Evolutionary conservation across 2,797 vertebrate species (phyloP).

Genomic region (Bufotes viridis): DNA sequence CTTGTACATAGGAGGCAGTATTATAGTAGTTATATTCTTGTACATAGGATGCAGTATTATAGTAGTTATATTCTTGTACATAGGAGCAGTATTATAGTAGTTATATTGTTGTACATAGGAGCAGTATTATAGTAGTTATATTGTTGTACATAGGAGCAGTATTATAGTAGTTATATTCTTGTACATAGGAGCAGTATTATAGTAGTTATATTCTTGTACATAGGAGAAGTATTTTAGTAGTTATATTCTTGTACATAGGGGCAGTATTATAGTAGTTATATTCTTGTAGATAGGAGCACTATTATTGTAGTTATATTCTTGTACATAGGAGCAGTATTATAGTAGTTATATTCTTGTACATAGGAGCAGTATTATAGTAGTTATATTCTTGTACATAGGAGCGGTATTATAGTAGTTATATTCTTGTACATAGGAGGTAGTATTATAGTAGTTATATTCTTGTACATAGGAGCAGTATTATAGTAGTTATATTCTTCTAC

Average conservation of each 20-base stretch:
- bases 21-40: neutral
- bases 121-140: slow-evolving; percentile 6
- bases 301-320: neutral
- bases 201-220: too few species aligned
- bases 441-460: too few species aligned
- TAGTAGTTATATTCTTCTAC: too few species aligned
- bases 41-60: neutral
- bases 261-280: neutral
- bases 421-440: neutral
- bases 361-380: too few species aligned
- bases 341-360: too few species aligned
- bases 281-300: neutral
- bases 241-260: too few species aligned
- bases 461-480: too few species aligned
- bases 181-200: too few species aligned
- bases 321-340: too few species aligned
- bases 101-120: slow-evolving; percentile 1
- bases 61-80: neutral
- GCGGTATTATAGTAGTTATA: neutral
- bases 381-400: too few species aligned
- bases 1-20: neutral
- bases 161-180: neutral
- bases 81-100: slow-evolving; percentile 2
- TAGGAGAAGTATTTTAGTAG: neutral
- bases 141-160: neutral